Percentiles rank a stretch among this genome's conserved stretches.
phyloP scores from a whole-genome alignment of 2,113 vertebrate genomes.

The Lanius ludovicianus region DNA sequence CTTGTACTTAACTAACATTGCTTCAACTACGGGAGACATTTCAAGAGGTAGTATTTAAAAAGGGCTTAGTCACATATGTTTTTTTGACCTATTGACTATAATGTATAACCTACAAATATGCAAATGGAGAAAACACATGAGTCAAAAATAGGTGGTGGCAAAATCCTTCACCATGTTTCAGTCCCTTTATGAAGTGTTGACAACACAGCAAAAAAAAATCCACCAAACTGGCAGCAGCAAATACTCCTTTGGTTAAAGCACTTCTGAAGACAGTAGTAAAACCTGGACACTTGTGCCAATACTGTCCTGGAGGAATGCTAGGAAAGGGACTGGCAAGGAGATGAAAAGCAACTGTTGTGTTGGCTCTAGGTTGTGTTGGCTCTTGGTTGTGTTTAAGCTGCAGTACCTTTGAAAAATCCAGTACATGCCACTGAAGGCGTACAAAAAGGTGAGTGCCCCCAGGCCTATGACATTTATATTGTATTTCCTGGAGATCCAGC shows the following conservation, averaged over 20 bases:
- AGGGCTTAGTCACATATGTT: neutral
- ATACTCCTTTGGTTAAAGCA: neutral
- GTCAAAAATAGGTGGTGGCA: neutral
- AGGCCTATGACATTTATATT: neutral
- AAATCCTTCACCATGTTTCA: neutral
- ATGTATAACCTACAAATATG: neutral
- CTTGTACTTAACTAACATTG: neutral
- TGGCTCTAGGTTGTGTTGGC: neutral
- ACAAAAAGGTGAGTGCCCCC: neutral
- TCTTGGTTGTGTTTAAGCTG: neutral
- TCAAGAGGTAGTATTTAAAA: neutral
- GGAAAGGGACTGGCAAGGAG: neutral
- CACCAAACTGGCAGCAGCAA: neutral
- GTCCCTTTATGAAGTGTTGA: neutral
- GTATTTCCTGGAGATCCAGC: neutral
- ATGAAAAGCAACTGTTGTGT: neutral
- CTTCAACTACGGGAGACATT: neutral
- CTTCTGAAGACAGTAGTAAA: neutral
- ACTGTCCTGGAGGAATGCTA: neutral
- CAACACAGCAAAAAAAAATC: neutral
- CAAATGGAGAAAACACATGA: neutral
- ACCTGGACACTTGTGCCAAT: neutral
- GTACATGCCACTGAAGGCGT: neutral
- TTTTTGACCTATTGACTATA: neutral
- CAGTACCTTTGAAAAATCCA: neutral